These are phyloP conservation scores for Macrobrachium rosenbergii DNA, from an alignment of 1,140 invertebrate species.

Conservation along the genomic window DNA sequence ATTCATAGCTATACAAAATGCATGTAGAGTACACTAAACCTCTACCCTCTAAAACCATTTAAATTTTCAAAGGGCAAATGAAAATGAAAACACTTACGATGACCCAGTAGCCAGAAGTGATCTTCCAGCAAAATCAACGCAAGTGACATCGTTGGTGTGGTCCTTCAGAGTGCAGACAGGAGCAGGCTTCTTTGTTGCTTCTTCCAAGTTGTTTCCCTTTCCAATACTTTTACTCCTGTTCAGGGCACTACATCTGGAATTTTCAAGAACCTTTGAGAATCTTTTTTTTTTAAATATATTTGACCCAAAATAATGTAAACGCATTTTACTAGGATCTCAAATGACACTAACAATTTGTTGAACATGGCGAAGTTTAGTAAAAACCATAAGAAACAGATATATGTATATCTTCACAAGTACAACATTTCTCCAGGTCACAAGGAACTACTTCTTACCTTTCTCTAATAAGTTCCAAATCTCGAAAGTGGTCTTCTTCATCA, in stretches of 20 bases:
- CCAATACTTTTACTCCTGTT: conserved; percentile 25
- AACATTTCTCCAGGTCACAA: not conserved
- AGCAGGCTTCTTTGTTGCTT: not conserved
- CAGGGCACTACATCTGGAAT: conserved; percentile 37
- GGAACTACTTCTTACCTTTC: conserved; percentile 31
- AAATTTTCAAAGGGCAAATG: not conserved
- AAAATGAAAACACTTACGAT: conserved; percentile 72
- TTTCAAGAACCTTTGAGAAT: not conserved
- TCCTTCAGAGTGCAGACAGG: conserved; percentile 69
- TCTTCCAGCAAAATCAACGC: conserved; percentile 76
- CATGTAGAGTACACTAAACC: no score
- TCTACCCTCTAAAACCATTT: not conserved
- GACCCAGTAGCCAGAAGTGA: conserved; percentile 76
- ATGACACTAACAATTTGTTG: no score
- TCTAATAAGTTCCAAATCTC: conserved; percentile 41
- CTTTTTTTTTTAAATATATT: not conserved
- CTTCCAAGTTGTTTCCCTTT: conserved; percentile 17
- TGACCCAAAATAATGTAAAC: no score
- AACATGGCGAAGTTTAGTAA: no score
- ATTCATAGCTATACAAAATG: no score
- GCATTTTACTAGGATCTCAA: no score
- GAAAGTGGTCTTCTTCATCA: conserved; percentile 42
- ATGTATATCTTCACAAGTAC: no score
- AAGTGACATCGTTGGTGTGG: conserved; percentile 79
- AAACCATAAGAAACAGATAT: no score